Percentiles rank a stretch among this genome's conserved stretches.
Conservation (phyloP, 2,113 vertebrate species). For the Daubentonia madagascariensis region DNA sequence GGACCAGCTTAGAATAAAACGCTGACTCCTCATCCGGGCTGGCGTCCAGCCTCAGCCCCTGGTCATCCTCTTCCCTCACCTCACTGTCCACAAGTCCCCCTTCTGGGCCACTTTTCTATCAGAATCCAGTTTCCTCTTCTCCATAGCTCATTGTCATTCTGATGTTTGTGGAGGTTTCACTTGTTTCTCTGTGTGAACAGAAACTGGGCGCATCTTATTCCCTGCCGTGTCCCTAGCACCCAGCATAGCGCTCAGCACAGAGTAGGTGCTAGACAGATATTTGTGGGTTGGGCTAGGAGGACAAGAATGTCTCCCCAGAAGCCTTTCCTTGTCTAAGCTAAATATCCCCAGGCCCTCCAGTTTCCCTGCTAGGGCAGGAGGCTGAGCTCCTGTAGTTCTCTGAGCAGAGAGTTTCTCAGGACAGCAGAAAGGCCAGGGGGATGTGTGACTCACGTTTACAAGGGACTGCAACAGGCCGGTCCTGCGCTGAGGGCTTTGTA, state of each 20-base stretch:
- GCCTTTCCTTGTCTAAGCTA: background rate
- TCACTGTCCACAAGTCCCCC: background rate
- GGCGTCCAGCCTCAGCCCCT: background rate
- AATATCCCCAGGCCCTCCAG: background rate
- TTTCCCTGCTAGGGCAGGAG: accelerated
- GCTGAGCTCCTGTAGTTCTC: background rate
- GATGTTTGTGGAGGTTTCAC: background rate
- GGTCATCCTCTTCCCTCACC: background rate
- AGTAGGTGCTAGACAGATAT: background rate
- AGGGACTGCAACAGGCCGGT: background rate
- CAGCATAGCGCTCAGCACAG: background rate
- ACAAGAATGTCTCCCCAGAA: background rate
- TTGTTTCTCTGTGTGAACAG: background rate
- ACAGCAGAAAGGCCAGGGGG: background rate
- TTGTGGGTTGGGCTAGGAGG: background rate
- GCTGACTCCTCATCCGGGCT: accelerated
- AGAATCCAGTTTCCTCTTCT: background rate
- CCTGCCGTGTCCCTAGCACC: background rate
- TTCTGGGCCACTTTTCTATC: background rate
- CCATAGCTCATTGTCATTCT: background rate
- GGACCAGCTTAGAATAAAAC: background rate
- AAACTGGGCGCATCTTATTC: background rate
- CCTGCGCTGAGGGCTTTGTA: accelerated
- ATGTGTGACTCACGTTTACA: accelerated
- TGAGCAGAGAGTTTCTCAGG: background rate